Base-by-base conservation (phyloP, 2,797 vertebrate species). In the Enteromius unitaeniatus region DNA sequence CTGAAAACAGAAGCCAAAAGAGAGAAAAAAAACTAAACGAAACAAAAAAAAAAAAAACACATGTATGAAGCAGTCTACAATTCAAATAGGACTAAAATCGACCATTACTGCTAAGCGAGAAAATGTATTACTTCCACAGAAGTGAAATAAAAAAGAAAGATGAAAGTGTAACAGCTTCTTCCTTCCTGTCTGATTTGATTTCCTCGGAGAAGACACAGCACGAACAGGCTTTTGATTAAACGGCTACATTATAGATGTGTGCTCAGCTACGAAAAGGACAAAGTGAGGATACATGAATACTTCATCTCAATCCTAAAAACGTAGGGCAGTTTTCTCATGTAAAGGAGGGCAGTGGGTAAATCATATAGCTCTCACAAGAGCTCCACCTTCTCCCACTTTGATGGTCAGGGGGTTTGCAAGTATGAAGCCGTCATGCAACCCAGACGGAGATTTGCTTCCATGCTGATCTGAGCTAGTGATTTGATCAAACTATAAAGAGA, bases 211-310 rank as follows among this genome's bases (percentile, higher is more conserved):
- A 77, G 34, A 51, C 23, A 84, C 1, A 3, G 68, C 47, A 4
- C 60, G 31, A 47, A 76, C 8, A 34, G 47, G 73, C 62, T 77
- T 78, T 80, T 49, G 73, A 87, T 85, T 78, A 78, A 83, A 81
- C 53, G 14, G 19, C 49, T 85, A 81, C 82, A 87, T 84, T 85
- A 84, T 79, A 74, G 23, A 88, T 76, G 78, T 23, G 17, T 3
- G 37, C 68, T 51, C 6, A 23, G 77, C 55, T 45, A 64, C 11
- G 11, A 58, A 34, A 82, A 88, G 80, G 85, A 86, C 72, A 64
- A 78, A 60, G 65, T 34, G 68, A 82, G 82, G 81, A 72, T 82
- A 70, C 28, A 84, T 76, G 47, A 84, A 85, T 76, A 85, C 81
- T 87, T 79, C 77, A 87, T n/a, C 8, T 77, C 51, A 10, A 62